Evolutionary conservation across 2,888 invertebrate species (phyloP).

Genomic region (Sceliomorpha sp.): DNA sequence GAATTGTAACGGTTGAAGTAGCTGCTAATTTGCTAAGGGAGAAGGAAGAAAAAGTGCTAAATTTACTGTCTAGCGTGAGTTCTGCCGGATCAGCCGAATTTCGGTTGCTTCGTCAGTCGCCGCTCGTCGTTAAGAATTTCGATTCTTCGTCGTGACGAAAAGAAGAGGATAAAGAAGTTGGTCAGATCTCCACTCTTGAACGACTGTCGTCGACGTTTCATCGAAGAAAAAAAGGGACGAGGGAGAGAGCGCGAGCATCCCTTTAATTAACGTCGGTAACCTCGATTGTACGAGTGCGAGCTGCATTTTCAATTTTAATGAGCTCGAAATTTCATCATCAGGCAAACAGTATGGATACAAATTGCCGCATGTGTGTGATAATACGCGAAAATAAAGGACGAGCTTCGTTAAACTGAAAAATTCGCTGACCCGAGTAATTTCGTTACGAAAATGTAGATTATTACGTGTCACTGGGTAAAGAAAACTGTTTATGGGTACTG

Average conservation of each 20-base stretch:
- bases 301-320: conserved; percentile 22
- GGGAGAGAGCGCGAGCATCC: too few relatives aligned
- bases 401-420: conserved; percentile 32
- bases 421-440: conserved; percentile 56
- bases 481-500: conserved; percentile 46
- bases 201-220: too few relatives aligned
- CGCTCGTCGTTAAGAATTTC: too few relatives aligned
- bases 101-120: too few relatives aligned
- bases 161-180: too few relatives aligned
- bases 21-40: too few relatives aligned
- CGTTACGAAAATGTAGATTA: conserved; percentile 55
- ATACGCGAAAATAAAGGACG: conserved; percentile 18
- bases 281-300: neutral
- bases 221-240: too few relatives aligned
- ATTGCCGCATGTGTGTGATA: conserved; percentile 10
- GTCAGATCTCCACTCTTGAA: too few relatives aligned
- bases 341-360: neutral
- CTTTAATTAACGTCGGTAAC: neutral
- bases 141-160: too few relatives aligned
- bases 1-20: neutral
- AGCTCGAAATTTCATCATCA: conserved; percentile 15
- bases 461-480: conserved; percentile 40
- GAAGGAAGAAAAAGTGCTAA: neutral
- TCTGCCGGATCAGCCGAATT: too few relatives aligned
- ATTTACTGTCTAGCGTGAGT: neutral